Evolutionary conservation across 2,888 invertebrate species (phyloP), one percentile per base, ranked within the genome.

Genomic region (Holacanthella duospinosa): DNA sequence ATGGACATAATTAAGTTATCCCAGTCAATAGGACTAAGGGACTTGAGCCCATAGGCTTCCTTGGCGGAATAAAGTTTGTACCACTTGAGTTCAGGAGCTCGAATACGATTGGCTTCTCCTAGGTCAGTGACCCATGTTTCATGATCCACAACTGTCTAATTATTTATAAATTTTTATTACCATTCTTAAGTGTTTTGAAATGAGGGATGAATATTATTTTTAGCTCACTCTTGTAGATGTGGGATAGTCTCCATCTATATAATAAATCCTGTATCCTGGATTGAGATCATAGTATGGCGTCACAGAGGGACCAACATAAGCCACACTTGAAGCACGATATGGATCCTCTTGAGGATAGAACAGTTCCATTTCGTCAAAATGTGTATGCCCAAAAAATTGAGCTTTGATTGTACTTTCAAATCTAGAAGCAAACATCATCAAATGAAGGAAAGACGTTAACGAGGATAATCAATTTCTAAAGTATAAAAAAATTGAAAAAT

Each of bases 101-200:
- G 69, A 24, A 74, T 66, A 4, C 74, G 71, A 78, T 96, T 96
- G 0, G 95, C 94, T 77, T 92, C 90, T 71, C 92, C 88, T 64
- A 96, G 78, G 77, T 96, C 93, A 88, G 95, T 89, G 56, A 91
- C 89, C 91, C 93, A 95, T 0, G 90, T 92, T 77, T 94, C 93
- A 75, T 93, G 94, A 78, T 96, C 95, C 24, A 94, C 84, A 25
- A 96, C 93, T 77, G 87, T 82, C 88, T 89, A 29, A n/a, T 59
- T 59, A 36, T n/a, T n/a, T n/a, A n/a, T n/a, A n/a, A n/a, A n/a
- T n/a, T 43, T 43, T 43, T 43, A 43, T 43, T 19, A 43, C n/a
- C 36, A 6, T 6, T 36, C 36, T 36, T 36, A 6, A 6, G 6
- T 36, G 16, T 36, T 36, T 36, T 36, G 36, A 36, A 36, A 9